Conservation (phyloP, 2,113 vertebrate species). For the Chaenocephalus aceratus region DNA sequence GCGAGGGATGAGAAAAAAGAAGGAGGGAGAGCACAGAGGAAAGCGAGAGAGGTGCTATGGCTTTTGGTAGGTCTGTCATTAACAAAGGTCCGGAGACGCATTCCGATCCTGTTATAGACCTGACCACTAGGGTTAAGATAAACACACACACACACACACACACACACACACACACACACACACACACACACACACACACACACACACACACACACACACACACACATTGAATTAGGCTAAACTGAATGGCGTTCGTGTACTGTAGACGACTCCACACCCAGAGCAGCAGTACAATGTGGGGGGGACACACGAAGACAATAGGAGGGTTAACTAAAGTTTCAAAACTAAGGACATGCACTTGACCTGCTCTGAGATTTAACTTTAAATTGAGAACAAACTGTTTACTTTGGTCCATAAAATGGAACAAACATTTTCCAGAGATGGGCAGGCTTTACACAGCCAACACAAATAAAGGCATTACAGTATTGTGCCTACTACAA, state of each 20-base stretch:
- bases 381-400: not conserved
- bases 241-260: conserved; percentile 62
- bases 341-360: not conserved
- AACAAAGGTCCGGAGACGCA: conserved; percentile 80
- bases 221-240: conserved; percentile 30
- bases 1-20: conserved; percentile 57
- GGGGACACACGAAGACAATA: too few relatives aligned
- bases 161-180: conserved; percentile 46
- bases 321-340: not conserved
- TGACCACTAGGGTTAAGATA: conserved; percentile 77
- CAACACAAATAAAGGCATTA: too few relatives aligned
- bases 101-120: conserved; percentile 84
- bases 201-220: conserved; percentile 24
- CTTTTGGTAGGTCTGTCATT: conserved; percentile 85
- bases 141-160: conserved; percentile 58
- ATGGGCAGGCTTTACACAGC: not conserved
- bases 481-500: not conserved
- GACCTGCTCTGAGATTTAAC: not conserved
- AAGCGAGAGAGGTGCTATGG: conserved; percentile 80
- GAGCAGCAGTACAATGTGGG: conserved; percentile 34
- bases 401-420: not conserved
- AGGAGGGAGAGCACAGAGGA: conserved; percentile 50
- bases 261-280: conserved; percentile 65
- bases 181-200: conserved; percentile 48
- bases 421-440: not conserved